Conservation (phyloP, 2,797 vertebrate species). For the Distichodus sexfasciatus region DNA sequence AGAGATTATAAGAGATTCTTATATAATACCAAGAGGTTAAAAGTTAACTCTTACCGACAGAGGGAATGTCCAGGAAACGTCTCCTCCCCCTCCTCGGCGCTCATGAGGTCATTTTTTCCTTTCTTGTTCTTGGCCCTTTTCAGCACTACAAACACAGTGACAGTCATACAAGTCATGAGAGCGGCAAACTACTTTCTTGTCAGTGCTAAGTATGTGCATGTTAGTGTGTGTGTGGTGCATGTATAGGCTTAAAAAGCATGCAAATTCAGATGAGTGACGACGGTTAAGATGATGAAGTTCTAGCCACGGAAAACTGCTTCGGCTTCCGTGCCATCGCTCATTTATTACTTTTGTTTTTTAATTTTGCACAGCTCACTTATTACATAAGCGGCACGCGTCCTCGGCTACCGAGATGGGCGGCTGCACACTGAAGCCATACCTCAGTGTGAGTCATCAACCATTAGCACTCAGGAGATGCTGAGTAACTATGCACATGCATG, state of each 20-base stretch:
- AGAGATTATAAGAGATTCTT: background rate
- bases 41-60: conserved; percentile 79
- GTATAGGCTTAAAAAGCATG: too few species aligned
- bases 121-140: conserved; percentile 89
- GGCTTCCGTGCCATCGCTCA: background rate
- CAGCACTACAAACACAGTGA: conserved; percentile 75
- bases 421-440: conserved; percentile 11
- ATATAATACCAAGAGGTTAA: background rate
- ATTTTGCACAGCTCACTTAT: background rate
- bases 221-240: too few species aligned
- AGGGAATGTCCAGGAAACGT: conserved; percentile 89
- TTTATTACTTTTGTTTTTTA: background rate
- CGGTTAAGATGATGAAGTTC: too few species aligned
- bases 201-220: too few species aligned
- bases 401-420: background rate
- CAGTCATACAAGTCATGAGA: background rate
- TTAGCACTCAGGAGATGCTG: conserved; percentile 23
- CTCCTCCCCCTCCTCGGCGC: conserved; percentile 92
- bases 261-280: too few species aligned
- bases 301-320: too few species aligned
- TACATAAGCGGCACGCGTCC: background rate
- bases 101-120: conserved; percentile 90
- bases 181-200: too few species aligned
- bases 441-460: conserved; percentile 16
- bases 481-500: conserved; percentile 16